phyloP scores from a whole-genome alignment of 2,888 invertebrate genomes.

The Cheilosia vernalis region DNA sequence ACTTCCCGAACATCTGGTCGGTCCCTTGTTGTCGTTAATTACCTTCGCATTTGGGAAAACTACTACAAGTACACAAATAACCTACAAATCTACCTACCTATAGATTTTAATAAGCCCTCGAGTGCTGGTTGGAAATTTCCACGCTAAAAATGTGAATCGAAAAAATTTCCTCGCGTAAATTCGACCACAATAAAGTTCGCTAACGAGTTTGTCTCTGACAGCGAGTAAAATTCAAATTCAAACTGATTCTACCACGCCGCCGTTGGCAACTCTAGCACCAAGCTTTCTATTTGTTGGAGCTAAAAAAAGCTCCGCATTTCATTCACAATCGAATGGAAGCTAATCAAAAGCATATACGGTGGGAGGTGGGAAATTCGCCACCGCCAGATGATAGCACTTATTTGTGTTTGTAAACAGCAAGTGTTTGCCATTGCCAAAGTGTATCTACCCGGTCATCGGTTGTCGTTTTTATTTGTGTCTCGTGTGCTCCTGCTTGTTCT shows the following conservation, averaged over 20 bases:
- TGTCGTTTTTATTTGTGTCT: slow-evolving; percentile 21
- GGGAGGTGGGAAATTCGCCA: slow-evolving; percentile 43
- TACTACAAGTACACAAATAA: too few relatives aligned
- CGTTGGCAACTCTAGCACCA: slow-evolving; percentile 56
- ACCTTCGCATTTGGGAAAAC: too few relatives aligned
- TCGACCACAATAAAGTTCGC: too few relatives aligned
- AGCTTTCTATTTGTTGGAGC: slow-evolving; percentile 31
- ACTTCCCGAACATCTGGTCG: too few relatives aligned
- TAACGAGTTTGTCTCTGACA: too few relatives aligned
- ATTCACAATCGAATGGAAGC: slow-evolving; percentile 37
- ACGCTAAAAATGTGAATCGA: too few relatives aligned
- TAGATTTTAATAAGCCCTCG: too few relatives aligned
- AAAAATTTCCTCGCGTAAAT: too few relatives aligned
- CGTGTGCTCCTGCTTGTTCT: slow-evolving; percentile 30
- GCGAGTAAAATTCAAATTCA: too few relatives aligned
- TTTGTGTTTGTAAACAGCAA: slow-evolving; percentile 60
- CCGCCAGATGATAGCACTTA: slow-evolving; percentile 42
- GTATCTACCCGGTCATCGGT: slow-evolving; percentile 55
- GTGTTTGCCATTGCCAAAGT: slow-evolving; percentile 52
- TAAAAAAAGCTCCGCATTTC: slow-evolving; percentile 43
- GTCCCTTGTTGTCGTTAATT: too few relatives aligned
- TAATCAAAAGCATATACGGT: slow-evolving; percentile 24
- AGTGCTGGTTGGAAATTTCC: too few relatives aligned
- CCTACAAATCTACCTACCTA: too few relatives aligned
- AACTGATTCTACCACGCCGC: not conserved